Evolutionary conservation across 2,113 vertebrate species (phyloP).

Genomic region (Telmatochromis sp.): DNA sequence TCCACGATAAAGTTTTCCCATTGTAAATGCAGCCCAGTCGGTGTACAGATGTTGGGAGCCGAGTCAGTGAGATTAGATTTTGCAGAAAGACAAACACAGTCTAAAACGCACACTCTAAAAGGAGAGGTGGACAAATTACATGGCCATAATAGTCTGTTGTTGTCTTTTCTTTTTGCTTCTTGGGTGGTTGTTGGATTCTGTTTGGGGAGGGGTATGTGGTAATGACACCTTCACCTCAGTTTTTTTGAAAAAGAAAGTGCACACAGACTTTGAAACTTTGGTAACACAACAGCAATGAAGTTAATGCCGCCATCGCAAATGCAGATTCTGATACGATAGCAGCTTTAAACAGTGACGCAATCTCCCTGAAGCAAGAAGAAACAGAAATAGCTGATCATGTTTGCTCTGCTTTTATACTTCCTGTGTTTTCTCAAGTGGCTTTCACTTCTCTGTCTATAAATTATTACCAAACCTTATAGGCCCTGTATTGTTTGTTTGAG

Average conservation of each 20-base stretch:
- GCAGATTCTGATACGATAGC: neutral
- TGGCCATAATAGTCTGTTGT: neutral
- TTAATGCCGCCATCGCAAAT: fast-evolving
- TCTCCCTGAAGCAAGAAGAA: neutral
- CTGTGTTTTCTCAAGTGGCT: neutral
- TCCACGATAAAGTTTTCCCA: neutral
- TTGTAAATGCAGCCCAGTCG: neutral
- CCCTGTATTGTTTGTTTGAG: neutral
- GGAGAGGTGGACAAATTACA: neutral
- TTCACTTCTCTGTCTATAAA: neutral
- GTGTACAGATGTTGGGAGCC: neutral
- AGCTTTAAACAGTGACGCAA: neutral
- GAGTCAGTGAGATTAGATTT: neutral
- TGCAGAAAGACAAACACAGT: neutral
- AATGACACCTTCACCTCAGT: neutral
- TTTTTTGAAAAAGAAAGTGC: fast-evolving
- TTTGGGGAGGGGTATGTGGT: neutral
- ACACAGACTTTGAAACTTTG: neutral
- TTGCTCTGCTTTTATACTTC: neutral
- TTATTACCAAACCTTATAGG: fast-evolving
- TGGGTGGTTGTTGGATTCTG: neutral
- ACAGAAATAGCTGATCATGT: neutral
- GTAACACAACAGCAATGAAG: neutral
- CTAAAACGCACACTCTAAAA: neutral
- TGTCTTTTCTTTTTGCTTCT: neutral